phyloP scores from a whole-genome alignment of 1,140 invertebrate species.

The Matsumurasca onukii region DNA sequence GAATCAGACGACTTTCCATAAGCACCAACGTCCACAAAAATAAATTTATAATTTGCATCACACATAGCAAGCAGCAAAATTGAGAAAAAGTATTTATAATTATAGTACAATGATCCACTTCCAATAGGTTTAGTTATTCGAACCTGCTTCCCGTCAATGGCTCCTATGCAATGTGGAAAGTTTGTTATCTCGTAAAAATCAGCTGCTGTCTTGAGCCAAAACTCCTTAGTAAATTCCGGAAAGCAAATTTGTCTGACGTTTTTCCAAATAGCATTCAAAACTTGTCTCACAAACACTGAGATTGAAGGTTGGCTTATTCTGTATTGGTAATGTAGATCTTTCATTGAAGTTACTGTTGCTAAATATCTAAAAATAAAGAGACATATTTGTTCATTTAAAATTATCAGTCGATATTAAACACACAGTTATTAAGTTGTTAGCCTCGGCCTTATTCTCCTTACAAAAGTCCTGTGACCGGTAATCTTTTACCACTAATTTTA shows the following conservation, averaged over 20 bases:
- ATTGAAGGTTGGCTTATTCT: slow-evolving; percentile 30
- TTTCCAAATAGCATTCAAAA: slow-evolving; percentile 38
- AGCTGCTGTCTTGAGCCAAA: slow-evolving; percentile 36
- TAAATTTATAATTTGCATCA: slow-evolving; percentile 31
- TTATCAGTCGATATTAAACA: slow-evolving; percentile 41
- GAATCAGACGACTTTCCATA: slow-evolving; percentile 37
- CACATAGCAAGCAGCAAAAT: slow-evolving; percentile 37
- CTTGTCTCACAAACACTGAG: slow-evolving; percentile 32
- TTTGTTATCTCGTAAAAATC: slow-evolving; percentile 37
- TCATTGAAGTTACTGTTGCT: slow-evolving; percentile 25
- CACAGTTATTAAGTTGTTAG: slow-evolving; percentile 17
- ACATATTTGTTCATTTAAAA: slow-evolving; percentile 6
- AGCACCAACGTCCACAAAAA: slow-evolving; percentile 32
- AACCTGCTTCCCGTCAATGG: slow-evolving; percentile 50
- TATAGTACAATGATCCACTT: slow-evolving; percentile 32
- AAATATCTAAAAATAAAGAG: slow-evolving; percentile 22
- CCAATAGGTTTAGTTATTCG: slow-evolving; percentile 22
- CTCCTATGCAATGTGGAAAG: slow-evolving; percentile 51
- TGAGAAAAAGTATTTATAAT: slow-evolving; percentile 37
- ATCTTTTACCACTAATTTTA: slow-evolving; percentile 16
- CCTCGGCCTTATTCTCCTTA: slow-evolving; percentile 9
- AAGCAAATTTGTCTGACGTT: slow-evolving; percentile 30
- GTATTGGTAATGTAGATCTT: slow-evolving; percentile 33
- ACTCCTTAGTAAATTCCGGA: slow-evolving; percentile 33
- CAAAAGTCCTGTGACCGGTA: slow-evolving; percentile 12